Base-by-base conservation (phyloP, 2,113 vertebrate species). In the Cyprinodon variegatus region DNA sequence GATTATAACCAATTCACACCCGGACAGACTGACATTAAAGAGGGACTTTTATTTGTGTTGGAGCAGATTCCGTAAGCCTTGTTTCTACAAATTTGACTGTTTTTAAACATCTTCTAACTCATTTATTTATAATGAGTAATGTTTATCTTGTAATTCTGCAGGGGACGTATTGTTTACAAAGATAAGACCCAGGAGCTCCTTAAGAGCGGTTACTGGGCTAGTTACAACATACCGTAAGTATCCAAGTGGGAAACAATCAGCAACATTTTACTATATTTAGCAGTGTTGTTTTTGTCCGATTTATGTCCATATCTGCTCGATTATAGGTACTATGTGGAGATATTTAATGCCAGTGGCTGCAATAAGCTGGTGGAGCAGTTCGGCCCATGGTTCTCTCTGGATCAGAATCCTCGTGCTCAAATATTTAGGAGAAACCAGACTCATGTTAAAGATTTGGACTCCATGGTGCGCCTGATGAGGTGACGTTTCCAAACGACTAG, bases 391-490 rank as follows among this genome's bases (percentile, higher is more conserved):
- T 99, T 99, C 90, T 96, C 94, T 82, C 95, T 96, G 0, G 92
- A 95, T 50, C 90, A 93, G 86, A 97, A 86, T 80, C 98, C 97
- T 0, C 94, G 97, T 0, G 97, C 98, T 70, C 96, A 94, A 86
- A 98, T 99, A 77, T 99, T 99, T 92, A 92, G 61, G 43, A 94
- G 98, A 61, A 94, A 99, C 91, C 96, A 99, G 70, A 95, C 96
- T 0, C 77, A 85, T n/a, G 93, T 99, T 3, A 94, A 8, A 0
- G 96, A 98, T 81, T 1, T 97, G 76, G 84, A 94, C 41, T 97
- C 97, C 36, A 98, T 99, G 97, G 57, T 99, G 64, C 94, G 64
- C 29, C 95, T 99, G 20, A 98, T 99, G 96, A 96, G 98, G 97
- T 99, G 81, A 8, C 65, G 22, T 53, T 4, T 17, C 5, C 5